Base-by-base conservation (phyloP, 30 jellyfish, hydroid and myxozoan species). In the Turritopsis dohrnii region DNA sequence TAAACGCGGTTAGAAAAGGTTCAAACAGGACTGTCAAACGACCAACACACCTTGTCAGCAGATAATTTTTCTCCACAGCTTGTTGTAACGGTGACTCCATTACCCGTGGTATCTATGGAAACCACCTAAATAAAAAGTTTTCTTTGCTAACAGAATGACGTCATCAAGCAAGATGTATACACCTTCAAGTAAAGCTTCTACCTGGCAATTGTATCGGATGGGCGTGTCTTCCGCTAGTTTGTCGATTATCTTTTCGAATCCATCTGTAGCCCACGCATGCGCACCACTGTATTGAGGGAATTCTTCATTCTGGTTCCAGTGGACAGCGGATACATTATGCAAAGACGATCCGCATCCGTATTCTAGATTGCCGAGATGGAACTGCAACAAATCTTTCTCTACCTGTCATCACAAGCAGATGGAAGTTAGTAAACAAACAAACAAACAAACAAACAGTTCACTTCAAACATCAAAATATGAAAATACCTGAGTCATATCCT, bases 271-370 rank as follows among this genome's bases (percentile, higher is more conserved):
- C 98, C 98, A 92, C 21, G 96, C 96, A 80, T 92, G 98, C 60
- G 95, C 95, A 9, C 98, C 98, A 66, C 89, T 75, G 76, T 82
- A 92, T 76, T 92, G 98, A 30, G 95, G 84, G 89, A 79, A 65
- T n/a, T 92, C 89, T 71, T 92, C 98, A 84, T 92, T 92, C 69
- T 92, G 98, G 54, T 92, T 92, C 98, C 98, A 92, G 71, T 92
- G 89, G 7, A 87, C 71, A n/a, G 96, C 98, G 23, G 98, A 92
- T 0, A 92, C 94, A 21, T 83, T 82, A 24, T 87, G 89, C 41
- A 92, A 87, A 20, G 95, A 69, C 52, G 98, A 89, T 0, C 98
- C 98, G 72, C 92, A 92, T 1, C 96, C 98, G 54, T 81, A 92
- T 52, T 92, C 98, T 66, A 92, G 84, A 66, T 92, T 92, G 13